A percentile compares a stretch with the other conserved stretches of the same genome.
Conservation (phyloP, 2,888 invertebrate genomes). For the Orthonychiurus folsomi region DNA sequence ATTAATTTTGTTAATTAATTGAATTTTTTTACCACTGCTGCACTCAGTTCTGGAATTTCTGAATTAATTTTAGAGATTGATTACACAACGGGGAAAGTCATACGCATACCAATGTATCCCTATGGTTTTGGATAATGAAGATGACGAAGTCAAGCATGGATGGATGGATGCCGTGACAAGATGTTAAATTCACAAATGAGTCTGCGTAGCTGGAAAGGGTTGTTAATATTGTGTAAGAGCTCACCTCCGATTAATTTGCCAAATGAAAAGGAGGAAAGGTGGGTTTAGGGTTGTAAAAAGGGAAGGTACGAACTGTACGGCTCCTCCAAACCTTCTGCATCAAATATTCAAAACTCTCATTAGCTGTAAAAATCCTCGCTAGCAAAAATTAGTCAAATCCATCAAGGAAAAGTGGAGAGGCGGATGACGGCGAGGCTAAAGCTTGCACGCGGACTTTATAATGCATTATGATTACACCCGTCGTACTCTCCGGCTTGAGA, state of each 20-base stretch:
- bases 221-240: conserved; percentile 1
- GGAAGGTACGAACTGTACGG: background rate
- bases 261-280: conserved; percentile 3
- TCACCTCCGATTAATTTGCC: conserved; percentile 2
- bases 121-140: too few species aligned
- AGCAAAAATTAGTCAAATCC: conserved; percentile 6
- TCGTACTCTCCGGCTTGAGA: background rate
- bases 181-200: conserved; percentile 1
- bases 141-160: too few species aligned
- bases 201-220: background rate
- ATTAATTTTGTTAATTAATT: too few species aligned
- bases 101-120: too few species aligned
- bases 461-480: background rate
- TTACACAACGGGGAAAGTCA: background rate
- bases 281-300: background rate
- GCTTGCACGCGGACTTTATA: background rate
- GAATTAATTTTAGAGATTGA: background rate
- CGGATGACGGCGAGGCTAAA: too few species aligned
- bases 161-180: too few species aligned
- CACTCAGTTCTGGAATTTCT: too few species aligned
- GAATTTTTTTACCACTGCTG: too few species aligned
- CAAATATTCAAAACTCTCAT: conserved; percentile 18
- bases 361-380: conserved; percentile 1
- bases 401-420: conserved; percentile 10
- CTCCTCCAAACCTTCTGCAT: too few species aligned